A percentile compares a stretch with the other conserved stretches of the same genome.
phyloP scores from a whole-genome alignment of 64 coral and sea anemone species.

The Trachythela sp. region DNA sequence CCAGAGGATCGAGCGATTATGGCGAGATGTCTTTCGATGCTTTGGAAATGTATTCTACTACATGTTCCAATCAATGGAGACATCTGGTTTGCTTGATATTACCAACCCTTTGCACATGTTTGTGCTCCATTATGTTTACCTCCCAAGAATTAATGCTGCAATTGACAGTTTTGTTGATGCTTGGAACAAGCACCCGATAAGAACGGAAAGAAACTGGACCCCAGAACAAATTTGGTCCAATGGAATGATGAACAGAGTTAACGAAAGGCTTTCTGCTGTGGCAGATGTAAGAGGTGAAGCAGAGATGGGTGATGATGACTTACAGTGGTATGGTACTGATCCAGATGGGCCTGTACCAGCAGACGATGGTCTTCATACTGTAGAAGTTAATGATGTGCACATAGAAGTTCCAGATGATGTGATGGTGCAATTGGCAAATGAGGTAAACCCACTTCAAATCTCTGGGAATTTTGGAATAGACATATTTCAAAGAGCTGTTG shows the following conservation, averaged over 20 bases:
- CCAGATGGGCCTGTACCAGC: conserved; percentile 41
- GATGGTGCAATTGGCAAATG: neutral
- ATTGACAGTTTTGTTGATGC: conserved; percentile 39
- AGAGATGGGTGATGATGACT: conserved; percentile 21
- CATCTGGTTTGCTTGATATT: conserved; percentile 27
- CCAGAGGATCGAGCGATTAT: conserved; percentile 48
- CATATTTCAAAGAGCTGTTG: neutral
- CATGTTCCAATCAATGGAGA: conserved; percentile 38
- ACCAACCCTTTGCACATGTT: conserved; percentile 41
- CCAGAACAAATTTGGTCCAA: conserved; percentile 52
- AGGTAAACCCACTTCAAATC: conserved; percentile 30
- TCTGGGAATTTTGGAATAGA: conserved; percentile 51
- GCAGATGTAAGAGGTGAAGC: conserved; percentile 46
- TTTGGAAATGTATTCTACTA: conserved; percentile 61
- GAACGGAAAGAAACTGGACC: conserved; percentile 46
- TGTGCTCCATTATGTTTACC: conserved; percentile 35
- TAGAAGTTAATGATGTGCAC: conserved; percentile 38
- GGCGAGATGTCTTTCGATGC: conserved; percentile 51
- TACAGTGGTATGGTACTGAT: conserved; percentile 56
- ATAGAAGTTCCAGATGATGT: conserved; percentile 13
- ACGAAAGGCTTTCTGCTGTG: conserved; percentile 28
- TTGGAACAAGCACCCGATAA: conserved; percentile 53
- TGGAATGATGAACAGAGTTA: conserved; percentile 53
- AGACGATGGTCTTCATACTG: conserved; percentile 34
- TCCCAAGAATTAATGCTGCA: conserved; percentile 44